Base-by-base conservation (phyloP, 2,113 vertebrate species). In the Herpetotheres cachinnans region DNA sequence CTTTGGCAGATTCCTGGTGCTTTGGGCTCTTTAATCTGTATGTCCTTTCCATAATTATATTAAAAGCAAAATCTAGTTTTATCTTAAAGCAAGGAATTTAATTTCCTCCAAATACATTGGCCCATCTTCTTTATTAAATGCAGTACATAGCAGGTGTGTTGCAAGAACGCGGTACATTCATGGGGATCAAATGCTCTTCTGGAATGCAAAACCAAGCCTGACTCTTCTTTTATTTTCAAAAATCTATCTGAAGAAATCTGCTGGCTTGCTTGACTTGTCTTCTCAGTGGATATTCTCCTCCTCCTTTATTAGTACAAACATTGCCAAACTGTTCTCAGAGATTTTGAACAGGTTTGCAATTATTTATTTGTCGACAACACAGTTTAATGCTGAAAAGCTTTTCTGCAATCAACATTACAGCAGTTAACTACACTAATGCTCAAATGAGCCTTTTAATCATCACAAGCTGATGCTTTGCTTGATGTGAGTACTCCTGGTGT, bases 1-100 rank as follows among this genome's bases (percentile, higher is more conserved):
- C 18, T 70, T 90, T 44, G 42, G 21, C 66, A 82, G 56, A 44
- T 83, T 82, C 89, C 40, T 87, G 54, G 15, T 86, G 36, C 62
- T 95, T 82, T 94, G 40, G 70, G 55, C 54, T 91, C n/a, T 91
- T 84, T 74, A 80, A 80, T 71, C 19, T 80, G 19, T 49, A 30
- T 80, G 71, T 24, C 22, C 20, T 62, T 90, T 85, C 21, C 29
- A 21, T 79, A 87, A 87, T 67, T n/a, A 42, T 56, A 69, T 13
- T 84, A 79, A 93, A 87, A 89, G 30, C 29, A 93, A 96, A 95
- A 69, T 82, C n/a, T 6, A 61, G 14, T 74, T 94, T 92, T 89
- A 47, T 84, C 36, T 90, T 89, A 50, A 49, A 61, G 36, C 11
- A 49, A 61, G 18, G 16, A 65, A 56, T 88, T 93, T 52, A 0